Evolutionary conservation across 2,888 invertebrate species (phyloP), one percentile per base, ranked within the genome.

Genomic region (Drosophila recens): DNA sequence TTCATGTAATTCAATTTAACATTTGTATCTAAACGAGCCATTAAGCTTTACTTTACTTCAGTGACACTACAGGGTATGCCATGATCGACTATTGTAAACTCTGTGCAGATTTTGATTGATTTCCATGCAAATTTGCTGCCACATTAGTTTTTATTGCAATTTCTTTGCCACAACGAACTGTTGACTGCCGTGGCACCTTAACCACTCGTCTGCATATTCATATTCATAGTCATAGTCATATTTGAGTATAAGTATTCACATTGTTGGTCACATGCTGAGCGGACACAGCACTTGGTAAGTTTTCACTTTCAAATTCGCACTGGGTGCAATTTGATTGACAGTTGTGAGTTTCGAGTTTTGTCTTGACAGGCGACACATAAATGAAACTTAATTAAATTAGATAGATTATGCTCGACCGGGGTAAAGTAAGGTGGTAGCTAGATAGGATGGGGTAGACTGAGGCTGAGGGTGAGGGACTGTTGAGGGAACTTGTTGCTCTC

Each of bases 241-340:
- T 63, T 40, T 23, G n/a, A 13, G 42, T 45, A 33, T 15, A 8
- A 13, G 42, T 45, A 43, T 27, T 27, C 46, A 48, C 27, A 58
- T 58, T 27, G 59, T 58, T 63, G 57, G 46, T 43, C 73, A 61
- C 51, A 53, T 64, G 64, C 53, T 49, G 79, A 46, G 67, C 38
- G 45, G 54, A 5, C 40, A 48, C 13, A 23, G 42, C 46, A 56
- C 52, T 65, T 64, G 62, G 61, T 52, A 20, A 79, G 78, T 82
- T 84, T 88, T 88, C 86, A 82, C 88, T 88, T 85, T 85, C 83
- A 70, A 88, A 86, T 72, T 74, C 58, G 76, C 82, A 61, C 59
- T 75, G 80, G 66, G 49, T 72, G 77, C 70, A 43, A 27, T 69
- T 72, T 84, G 88, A 87, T 87, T 82, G 80, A 88, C 86, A 80